Conservation (phyloP, 2,888 invertebrate species). For the Lithosia quadra region DNA sequence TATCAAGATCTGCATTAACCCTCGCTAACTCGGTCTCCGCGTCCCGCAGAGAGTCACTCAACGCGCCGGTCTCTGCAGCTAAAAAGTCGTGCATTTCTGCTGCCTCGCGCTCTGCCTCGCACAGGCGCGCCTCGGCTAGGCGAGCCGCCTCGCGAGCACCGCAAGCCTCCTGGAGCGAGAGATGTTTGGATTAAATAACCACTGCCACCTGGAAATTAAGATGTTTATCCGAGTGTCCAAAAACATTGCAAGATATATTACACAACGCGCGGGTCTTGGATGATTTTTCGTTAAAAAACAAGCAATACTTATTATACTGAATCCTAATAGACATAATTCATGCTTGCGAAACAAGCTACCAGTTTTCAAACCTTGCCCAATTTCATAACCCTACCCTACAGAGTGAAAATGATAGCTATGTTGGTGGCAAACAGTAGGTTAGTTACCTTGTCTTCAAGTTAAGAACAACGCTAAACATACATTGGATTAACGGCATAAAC, state of each 20-base stretch:
- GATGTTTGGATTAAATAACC: neutral
- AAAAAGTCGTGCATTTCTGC: constrained; percentile 95
- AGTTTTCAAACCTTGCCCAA: no score
- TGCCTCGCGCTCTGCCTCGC: constrained; percentile 93
- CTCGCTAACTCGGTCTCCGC: constrained; percentile 89
- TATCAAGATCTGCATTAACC: constrained; percentile 72
- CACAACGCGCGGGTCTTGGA: no score
- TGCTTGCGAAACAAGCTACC: no score
- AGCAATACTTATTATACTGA: no score
- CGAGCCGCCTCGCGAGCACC: constrained; percentile 90
- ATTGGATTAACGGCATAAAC: neutral
- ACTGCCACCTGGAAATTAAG: neutral
- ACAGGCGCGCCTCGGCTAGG: constrained; percentile 90
- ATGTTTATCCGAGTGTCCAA: no score
- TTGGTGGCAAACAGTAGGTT: neutral
- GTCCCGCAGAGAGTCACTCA: constrained; percentile 93
- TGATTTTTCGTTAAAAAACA: no score
- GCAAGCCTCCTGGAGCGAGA: constrained; percentile 87
- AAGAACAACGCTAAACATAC: neutral
- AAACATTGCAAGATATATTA: no score
- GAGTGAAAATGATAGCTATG: neutral
- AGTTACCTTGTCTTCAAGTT: neutral
- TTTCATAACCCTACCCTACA: neutral
- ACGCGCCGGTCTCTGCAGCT: constrained; percentile 93
- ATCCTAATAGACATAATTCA: no score